phyloP scores from a whole-genome alignment of 1,140 invertebrate species.

The Eufriesea mexicana region DNA sequence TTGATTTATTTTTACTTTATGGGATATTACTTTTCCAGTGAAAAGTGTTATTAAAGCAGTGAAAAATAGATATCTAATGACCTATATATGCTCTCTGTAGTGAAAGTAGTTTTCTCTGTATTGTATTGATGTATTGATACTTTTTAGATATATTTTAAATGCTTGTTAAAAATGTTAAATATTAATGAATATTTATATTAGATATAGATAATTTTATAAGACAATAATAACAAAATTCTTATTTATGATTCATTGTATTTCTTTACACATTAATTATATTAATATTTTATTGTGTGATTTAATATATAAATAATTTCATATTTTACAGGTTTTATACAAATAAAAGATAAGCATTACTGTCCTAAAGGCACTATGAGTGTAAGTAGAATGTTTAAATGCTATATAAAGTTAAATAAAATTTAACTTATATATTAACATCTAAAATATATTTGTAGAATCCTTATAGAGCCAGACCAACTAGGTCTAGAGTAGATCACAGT shows the following conservation, averaged over 20 bases:
- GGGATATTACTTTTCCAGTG: no score
- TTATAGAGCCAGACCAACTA: slow-evolving; percentile 74
- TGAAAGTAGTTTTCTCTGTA: slow-evolving; percentile 19
- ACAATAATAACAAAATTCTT: neutral
- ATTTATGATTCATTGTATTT: neutral
- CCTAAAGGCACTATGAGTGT: slow-evolving; percentile 73
- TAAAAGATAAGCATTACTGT: slow-evolving; percentile 59
- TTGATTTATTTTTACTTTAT: neutral
- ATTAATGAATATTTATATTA: neutral
- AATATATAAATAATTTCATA: neutral
- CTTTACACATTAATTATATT: no score
- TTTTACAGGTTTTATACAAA: slow-evolving; percentile 72
- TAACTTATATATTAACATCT: neutral
- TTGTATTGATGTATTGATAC: neutral
- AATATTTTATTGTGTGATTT: neutral
- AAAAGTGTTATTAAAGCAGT: neutral
- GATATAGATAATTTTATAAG: neutral
- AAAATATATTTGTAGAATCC: slow-evolving; percentile 73
- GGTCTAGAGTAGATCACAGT: slow-evolving; percentile 71
- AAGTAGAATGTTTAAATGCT: slow-evolving; percentile 61
- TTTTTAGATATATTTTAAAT: neutral
- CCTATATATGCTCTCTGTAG: slow-evolving; percentile 27
- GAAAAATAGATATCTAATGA: slow-evolving; percentile 20
- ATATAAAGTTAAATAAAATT: neutral
- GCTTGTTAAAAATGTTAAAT: neutral